phyloP scores from a whole-genome alignment of 2,888 invertebrate species.

The Brenthis daphne region DNA sequence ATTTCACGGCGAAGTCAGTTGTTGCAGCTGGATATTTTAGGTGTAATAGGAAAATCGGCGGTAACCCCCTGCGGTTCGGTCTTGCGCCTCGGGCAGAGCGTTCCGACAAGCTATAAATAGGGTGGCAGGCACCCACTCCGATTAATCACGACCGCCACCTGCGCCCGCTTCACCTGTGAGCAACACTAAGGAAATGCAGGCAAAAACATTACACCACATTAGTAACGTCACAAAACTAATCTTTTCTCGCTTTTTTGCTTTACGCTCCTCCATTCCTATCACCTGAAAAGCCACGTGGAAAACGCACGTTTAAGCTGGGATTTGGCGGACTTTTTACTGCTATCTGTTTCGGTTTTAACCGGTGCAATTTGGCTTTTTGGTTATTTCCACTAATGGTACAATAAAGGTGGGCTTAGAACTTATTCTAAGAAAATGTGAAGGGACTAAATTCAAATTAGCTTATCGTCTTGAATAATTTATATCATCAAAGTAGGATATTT shows the following conservation, averaged over 20 bases:
- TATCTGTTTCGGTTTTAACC: constrained; percentile 24
- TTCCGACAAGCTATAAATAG: constrained; percentile 69
- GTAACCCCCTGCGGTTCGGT: constrained; percentile 57
- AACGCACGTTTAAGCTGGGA: constrained; percentile 34
- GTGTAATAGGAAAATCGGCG: constrained; percentile 46
- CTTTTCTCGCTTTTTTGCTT: constrained; percentile 40
- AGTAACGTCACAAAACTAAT: constrained; percentile 54
- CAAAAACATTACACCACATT: constrained; percentile 60
- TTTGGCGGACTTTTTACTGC: constrained; percentile 32
- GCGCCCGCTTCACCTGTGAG: constrained; percentile 56
- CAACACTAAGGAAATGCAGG: constrained; percentile 49
- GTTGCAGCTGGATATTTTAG: constrained; percentile 48
- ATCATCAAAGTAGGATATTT: constrained; percentile 4
- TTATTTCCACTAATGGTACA: constrained; percentile 19
- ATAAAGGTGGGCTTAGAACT: constrained; percentile 12
- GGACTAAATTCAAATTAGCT: constrained; percentile 10
- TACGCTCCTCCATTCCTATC: constrained; percentile 33
- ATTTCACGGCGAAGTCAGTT: constrained; percentile 37
- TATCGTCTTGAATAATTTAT: constrained; percentile 25
- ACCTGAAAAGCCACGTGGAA: constrained; percentile 35
- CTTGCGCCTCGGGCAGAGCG: constrained; percentile 52
- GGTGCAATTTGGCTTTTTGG: constrained; percentile 24
- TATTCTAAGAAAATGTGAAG: constrained; percentile 10
- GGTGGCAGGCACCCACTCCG: constrained; percentile 53
- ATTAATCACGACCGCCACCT: constrained; percentile 73